Conservation (phyloP, 2,888 invertebrate species). For the Eristalis tenax region DNA sequence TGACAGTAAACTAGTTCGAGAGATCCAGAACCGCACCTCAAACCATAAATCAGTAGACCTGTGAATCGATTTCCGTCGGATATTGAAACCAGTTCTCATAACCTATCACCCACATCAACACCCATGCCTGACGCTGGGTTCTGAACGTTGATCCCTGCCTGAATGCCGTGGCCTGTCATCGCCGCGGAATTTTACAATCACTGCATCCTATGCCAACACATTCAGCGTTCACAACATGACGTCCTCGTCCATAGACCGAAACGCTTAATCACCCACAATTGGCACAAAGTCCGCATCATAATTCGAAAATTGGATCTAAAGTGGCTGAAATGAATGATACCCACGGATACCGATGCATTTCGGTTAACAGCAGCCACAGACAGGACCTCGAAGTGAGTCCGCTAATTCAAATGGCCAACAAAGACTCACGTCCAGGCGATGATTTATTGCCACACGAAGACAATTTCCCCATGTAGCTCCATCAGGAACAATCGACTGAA, state of each 20-base stretch:
- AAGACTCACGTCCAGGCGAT: slow-evolving; percentile 6
- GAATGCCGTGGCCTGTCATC: no score
- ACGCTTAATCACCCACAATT: not conserved
- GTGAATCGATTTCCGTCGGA: no score
- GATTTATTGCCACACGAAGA: slow-evolving; percentile 22
- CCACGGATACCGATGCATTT: not conserved
- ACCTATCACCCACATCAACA: no score
- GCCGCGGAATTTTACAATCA: no score
- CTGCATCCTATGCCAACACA: no score
- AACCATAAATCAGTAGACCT: no score
- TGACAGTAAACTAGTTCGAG: no score
- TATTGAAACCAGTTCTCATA: no score
- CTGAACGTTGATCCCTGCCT: no score
- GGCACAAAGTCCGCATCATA: not conserved
- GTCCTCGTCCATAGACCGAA: not conserved
- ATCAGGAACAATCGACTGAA: not conserved
- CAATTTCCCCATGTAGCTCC: slow-evolving; percentile 18
- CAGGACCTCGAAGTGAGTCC: not conserved
- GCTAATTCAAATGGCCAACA: not conserved
- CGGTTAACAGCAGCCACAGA: not conserved
- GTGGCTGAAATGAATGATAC: not conserved
- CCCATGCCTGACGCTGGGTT: no score
- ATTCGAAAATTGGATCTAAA: not conserved
- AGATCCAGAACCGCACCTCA: no score
- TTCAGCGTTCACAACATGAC: no score